phyloP scores from a whole-genome alignment of 2,888 invertebrate genomes.

The Eulithis testata region DNA sequence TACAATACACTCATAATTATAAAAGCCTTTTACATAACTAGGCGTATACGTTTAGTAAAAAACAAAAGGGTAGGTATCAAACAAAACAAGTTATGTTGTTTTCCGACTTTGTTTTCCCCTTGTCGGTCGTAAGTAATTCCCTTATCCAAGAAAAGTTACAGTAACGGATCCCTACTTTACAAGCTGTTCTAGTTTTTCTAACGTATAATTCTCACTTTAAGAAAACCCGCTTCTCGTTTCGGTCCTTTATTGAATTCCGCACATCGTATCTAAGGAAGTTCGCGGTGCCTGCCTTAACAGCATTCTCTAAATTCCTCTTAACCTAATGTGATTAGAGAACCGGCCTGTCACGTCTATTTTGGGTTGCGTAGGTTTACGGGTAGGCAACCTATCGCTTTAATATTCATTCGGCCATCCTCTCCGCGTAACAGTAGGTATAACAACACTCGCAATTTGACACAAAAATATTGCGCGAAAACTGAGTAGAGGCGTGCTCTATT shows the following conservation, averaged over 20 bases:
- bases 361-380: conserved; percentile 45
- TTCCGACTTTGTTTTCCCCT: conserved; percentile 72
- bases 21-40: conserved; percentile 36
- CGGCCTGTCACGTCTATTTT: conserved; percentile 49
- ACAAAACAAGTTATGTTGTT: conserved; percentile 68
- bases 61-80: conserved; percentile 59
- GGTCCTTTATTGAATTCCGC: conserved; percentile 78
- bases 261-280: conserved; percentile 67
- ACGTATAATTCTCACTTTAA: conserved; percentile 78
- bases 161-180: conserved; percentile 65
- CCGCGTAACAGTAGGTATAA: conserved; percentile 15
- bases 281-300: conserved; percentile 63
- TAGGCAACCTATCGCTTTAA: conserved; percentile 44
- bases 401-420: conserved; percentile 36
- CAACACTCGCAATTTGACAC: conserved; percentile 28
- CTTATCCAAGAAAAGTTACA: conserved; percentile 72
- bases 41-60: conserved; percentile 36
- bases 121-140: conserved; percentile 75
- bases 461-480: conserved; percentile 37
- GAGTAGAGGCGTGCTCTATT: conserved; percentile 27
- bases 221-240: conserved; percentile 65
- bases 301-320: conserved; percentile 64
- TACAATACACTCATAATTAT: conserved; percentile 16
- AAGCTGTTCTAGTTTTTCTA: conserved; percentile 60
- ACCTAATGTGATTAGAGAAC: conserved; percentile 62